Conservation (phyloP, 2,113 vertebrate genomes). For the Cacatua alba region DNA sequence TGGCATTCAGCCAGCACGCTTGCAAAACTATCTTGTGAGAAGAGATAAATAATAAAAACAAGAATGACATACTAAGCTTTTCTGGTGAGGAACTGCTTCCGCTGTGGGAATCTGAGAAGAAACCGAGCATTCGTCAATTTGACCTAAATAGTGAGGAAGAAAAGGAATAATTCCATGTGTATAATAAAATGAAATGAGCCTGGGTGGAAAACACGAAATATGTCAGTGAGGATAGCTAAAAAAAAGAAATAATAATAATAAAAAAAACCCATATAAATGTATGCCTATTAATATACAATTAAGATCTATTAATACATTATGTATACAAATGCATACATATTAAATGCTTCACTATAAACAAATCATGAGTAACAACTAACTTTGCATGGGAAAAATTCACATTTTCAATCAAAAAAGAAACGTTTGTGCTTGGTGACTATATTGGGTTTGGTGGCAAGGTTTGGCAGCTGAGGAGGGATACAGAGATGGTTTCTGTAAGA, state of each 20-base stretch:
- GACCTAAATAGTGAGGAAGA: accelerated
- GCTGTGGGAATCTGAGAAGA: background rate
- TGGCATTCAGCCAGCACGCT: background rate
- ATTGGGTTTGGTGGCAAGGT: background rate
- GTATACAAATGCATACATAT: background rate
- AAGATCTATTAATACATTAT: background rate
- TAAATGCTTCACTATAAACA: background rate
- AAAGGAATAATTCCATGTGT: background rate
- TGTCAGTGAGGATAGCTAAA: background rate
- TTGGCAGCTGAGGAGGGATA: accelerated
- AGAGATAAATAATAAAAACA: background rate
- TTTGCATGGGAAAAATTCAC: background rate
- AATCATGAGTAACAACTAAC: background rate
- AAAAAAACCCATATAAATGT: background rate
- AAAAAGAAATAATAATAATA: background rate
- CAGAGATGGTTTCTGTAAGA: background rate
- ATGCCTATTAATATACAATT: background rate
- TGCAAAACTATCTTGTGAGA: background rate
- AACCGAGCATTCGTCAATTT: background rate
- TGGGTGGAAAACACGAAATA: background rate
- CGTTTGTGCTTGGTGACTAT: background rate
- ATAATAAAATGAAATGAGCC: background rate
- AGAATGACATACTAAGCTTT: background rate
- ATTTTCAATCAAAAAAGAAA: background rate
- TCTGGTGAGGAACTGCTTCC: background rate